Percentiles rank a stretch among this genome's conserved stretches.
phyloP scores from a whole-genome alignment of 2,888 invertebrate species.

The Abscondita cerata region DNA sequence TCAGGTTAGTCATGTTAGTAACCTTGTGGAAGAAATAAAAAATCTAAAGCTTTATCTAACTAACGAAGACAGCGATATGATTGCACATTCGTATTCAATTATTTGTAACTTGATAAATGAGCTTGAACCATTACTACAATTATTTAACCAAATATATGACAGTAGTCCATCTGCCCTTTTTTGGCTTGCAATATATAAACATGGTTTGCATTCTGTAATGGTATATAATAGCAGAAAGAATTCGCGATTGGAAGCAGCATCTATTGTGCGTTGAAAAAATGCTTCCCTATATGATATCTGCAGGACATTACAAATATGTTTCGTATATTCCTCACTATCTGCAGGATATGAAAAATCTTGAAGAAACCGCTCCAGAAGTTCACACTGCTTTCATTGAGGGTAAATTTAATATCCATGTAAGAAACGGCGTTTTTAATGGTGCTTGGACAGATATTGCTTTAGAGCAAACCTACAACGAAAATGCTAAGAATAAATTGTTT shows the following conservation, averaged over 20 bases:
- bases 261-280: constrained; percentile 18
- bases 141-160: background rate
- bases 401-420: constrained; percentile 12
- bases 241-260: background rate
- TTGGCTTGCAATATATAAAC: constrained; percentile 1
- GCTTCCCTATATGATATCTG: constrained; percentile 11
- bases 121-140: background rate
- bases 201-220: constrained; percentile 7
- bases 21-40: background rate
- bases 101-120: background rate
- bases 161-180: background rate
- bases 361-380: background rate
- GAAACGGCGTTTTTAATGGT: constrained; percentile 13
- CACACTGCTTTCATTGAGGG: background rate
- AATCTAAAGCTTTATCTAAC: background rate
- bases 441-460: constrained; percentile 19
- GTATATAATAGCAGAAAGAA: background rate
- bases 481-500: constrained; percentile 15
- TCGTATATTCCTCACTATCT: constrained; percentile 16
- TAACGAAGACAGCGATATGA: background rate
- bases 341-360: background rate
- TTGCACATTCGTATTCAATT: background rate
- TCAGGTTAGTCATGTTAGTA: background rate
- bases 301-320: constrained; percentile 12
- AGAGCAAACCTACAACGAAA: constrained; percentile 18